phyloP scores from a whole-genome alignment of 2,888 invertebrate species.

The Leucoma salicis region DNA sequence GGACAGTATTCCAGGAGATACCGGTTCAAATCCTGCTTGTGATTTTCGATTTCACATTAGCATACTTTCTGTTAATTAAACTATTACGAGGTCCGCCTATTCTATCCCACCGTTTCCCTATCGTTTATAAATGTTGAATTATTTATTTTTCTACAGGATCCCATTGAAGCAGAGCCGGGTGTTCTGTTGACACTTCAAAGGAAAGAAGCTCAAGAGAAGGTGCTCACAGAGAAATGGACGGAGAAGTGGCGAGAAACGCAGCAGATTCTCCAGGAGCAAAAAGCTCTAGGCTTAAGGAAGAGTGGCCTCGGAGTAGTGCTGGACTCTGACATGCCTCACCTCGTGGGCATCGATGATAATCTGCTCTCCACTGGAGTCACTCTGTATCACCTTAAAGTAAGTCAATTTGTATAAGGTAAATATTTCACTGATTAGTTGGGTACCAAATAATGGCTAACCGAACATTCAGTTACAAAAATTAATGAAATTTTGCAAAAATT shows the following conservation, averaged over 20 bases:
- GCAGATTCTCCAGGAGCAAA: constrained; percentile 93
- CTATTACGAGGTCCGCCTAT: too few relatives aligned
- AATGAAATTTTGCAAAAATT: too few relatives aligned
- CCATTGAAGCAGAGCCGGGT: constrained; percentile 80
- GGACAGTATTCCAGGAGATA: too few relatives aligned
- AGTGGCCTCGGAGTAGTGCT: constrained; percentile 94
- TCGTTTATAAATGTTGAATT: too few relatives aligned
- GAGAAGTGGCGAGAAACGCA: constrained; percentile 97
- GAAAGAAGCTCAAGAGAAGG: constrained; percentile 95
- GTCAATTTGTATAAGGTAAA: background rate
- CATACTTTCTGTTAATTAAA: too few relatives aligned
- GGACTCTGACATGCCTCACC: constrained; percentile 95
- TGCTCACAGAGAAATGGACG: constrained; percentile 95
- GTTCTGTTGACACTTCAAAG: constrained; percentile 92
- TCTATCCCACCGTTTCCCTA: too few relatives aligned
- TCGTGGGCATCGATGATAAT: constrained; percentile 96
- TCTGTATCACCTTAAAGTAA: constrained; percentile 92
- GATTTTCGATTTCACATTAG: too few relatives aligned
- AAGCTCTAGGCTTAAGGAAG: constrained; percentile 92
- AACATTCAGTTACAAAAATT: too few relatives aligned
- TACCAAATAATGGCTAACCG: too few relatives aligned
- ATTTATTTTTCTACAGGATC: constrained; percentile 55
- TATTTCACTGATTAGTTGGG: too few relatives aligned
- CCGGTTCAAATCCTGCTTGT: too few relatives aligned
- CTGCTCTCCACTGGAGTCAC: constrained; percentile 94